Conservation (phyloP, 2,888 invertebrate genomes). For the Tetanocera ferruginea region DNA sequence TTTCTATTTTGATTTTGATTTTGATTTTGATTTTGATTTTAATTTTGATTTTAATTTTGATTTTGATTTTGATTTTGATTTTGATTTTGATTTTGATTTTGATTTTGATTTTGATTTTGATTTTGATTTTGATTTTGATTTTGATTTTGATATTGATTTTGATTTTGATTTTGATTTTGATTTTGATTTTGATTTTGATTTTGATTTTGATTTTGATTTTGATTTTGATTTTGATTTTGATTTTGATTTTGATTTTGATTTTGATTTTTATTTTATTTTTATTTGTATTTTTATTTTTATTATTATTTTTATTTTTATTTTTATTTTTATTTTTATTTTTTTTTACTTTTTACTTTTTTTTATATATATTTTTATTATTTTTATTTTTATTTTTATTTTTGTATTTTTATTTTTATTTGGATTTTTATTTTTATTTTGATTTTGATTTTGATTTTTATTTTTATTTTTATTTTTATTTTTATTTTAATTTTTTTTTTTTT, state of each 20-base stretch:
- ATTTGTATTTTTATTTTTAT: not conserved
- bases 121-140: too few species aligned
- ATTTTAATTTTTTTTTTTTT: not conserved
- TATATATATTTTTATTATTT: not conserved
- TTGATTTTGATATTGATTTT: too few species aligned
- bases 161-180: not conserved
- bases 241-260: too few species aligned
- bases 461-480: constrained; percentile 9
- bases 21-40: too few species aligned
- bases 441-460: not conserved
- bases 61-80: too few species aligned
- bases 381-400: constrained; percentile 2
- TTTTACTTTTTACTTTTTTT: constrained; percentile 19
- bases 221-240: too few species aligned
- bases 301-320: not conserved
- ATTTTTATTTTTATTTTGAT: constrained; percentile 4
- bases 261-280: not conserved
- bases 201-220: too few species aligned
- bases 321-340: constrained; percentile 17
- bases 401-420: constrained; percentile 1
- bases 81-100: too few species aligned
- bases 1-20: not conserved
- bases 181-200: not conserved
- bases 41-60: too few species aligned
- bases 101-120: too few species aligned